Evolutionary conservation across 2,113 vertebrate species (phyloP).

Genomic region (Nipponia nippon): DNA sequence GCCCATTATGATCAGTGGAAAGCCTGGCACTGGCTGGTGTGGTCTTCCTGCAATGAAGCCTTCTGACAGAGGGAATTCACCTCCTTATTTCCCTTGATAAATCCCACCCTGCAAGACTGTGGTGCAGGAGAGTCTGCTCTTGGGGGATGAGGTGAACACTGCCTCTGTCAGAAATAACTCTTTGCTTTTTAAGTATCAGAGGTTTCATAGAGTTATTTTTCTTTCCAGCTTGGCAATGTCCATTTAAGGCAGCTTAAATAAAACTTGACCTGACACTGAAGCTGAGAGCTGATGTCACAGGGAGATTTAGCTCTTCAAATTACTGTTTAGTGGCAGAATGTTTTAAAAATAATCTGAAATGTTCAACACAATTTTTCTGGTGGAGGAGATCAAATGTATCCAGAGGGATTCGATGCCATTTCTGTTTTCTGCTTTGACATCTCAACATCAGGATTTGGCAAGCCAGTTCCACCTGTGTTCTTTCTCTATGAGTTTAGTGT

Average conservation of each 20-base stretch:
- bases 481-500: not conserved
- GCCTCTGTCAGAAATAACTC: not conserved
- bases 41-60: not conserved
- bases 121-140: not conserved
- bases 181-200: constrained; percentile 30
- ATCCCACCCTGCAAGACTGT: not conserved
- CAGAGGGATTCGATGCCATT: not conserved
- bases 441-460: not conserved
- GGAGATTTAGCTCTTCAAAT: not conserved
- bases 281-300: not conserved
- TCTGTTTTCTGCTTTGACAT: not conserved
- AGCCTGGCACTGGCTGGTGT: not conserved
- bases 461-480: not conserved
- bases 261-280: not conserved
- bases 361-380: not conserved
- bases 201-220: constrained; percentile 31
- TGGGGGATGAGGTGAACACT: not conserved
- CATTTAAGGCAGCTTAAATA: constrained; percentile 17
- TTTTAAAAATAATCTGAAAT: constrained; percentile 30
- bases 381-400: not conserved
- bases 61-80: not conserved
- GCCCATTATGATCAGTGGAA: not conserved
- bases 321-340: not conserved
- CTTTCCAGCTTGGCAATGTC: constrained; percentile 12
- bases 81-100: not conserved